These are phyloP conservation scores for Mormyrus lacerda DNA, from an alignment of 2,113 vertebrate species.

Conservation along the genomic window DNA sequence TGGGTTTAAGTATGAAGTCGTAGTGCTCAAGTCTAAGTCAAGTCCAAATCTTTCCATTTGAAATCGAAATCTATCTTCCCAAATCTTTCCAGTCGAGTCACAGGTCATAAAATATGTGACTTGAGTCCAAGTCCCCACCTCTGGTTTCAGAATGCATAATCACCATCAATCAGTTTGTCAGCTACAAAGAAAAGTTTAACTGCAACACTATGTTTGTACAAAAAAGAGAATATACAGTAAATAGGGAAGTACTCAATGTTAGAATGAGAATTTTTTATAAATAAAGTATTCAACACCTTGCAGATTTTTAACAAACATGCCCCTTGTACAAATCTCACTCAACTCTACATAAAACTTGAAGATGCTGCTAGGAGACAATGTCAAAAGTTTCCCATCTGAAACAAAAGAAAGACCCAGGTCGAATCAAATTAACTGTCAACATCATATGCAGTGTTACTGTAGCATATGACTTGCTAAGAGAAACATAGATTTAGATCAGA, in stretches of 20 bases:
- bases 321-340: neutral
- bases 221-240: neutral
- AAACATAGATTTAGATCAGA: conserved; percentile 5
- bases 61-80: too few relatives aligned
- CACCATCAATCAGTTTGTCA: neutral
- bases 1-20: too few relatives aligned
- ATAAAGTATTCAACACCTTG: neutral
- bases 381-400: neutral
- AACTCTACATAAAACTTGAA: neutral
- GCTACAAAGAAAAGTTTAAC: neutral
- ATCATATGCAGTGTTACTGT: neutral
- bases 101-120: too few relatives aligned
- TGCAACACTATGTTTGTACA: neutral
- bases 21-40: too few relatives aligned
- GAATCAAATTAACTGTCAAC: neutral
- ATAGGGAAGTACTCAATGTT: neutral
- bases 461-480: neutral
- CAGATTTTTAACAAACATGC: neutral
- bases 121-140: too few relatives aligned
- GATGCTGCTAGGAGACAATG: neutral
- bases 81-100: too few relatives aligned
- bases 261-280: neutral
- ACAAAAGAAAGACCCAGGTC: neutral
- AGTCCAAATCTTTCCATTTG: too few relatives aligned
- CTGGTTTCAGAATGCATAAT: neutral